Percentiles rank a stretch among this genome's conserved stretches.
phyloP scores from a whole-genome alignment of 2,888 invertebrate genomes.

The Callinectes sapidus region DNA sequence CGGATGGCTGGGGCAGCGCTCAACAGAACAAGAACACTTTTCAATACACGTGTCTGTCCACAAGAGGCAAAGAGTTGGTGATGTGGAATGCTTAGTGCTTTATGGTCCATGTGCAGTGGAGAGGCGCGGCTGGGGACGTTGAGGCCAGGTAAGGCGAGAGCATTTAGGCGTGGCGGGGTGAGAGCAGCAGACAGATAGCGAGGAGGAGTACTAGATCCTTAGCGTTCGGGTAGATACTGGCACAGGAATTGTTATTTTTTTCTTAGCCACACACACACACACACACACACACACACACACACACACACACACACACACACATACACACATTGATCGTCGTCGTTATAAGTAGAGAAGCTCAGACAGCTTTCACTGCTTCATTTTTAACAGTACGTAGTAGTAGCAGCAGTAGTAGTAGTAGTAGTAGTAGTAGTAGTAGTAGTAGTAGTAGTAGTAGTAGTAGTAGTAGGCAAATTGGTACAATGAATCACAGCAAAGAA shows the following conservation, averaged over 20 bases:
- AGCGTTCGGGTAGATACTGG: background rate
- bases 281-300: background rate
- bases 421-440: slow-evolving; percentile 43
- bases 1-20: background rate
- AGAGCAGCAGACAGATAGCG: background rate
- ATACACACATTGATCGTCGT: background rate
- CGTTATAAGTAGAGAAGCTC: background rate
- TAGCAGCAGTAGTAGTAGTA: too few species aligned
- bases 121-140: background rate
- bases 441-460: slow-evolving; percentile 46
- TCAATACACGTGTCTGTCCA: background rate
- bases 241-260: background rate
- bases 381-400: background rate
- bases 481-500: background rate
- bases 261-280: background rate
- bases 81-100: background rate
- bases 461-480: slow-evolving; percentile 10
- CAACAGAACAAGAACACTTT: background rate
- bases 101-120: background rate
- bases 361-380: background rate
- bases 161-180: slow-evolving; percentile 5
- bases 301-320: slow-evolving; percentile 23
- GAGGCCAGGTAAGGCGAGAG: background rate
- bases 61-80: background rate
- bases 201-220: background rate